Evolutionary conservation across 2,888 invertebrate species (phyloP).

Genomic region (Doris montereyensis): DNA sequence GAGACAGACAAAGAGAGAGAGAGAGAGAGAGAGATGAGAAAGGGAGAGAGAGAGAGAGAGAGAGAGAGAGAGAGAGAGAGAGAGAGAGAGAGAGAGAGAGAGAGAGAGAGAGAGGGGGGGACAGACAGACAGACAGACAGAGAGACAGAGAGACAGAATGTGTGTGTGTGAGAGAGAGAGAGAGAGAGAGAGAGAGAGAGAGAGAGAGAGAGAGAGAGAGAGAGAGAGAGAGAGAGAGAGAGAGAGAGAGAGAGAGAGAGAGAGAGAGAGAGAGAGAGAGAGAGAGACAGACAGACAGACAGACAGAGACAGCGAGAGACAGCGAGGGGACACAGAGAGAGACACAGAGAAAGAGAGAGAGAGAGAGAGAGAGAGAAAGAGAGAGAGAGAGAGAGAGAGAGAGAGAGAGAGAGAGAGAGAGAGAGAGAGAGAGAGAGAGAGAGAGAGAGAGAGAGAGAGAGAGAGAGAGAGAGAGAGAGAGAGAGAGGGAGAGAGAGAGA

Average conservation of each 20-base stretch:
- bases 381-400: neutral
- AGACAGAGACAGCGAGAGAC: neutral
- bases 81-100: slow-evolving; percentile 15
- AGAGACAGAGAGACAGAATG: neutral
- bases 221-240: neutral
- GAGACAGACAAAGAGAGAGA: slow-evolving; percentile 6
- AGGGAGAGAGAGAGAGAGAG: neutral
- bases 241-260: neutral
- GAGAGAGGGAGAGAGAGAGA: slow-evolving; percentile 12
- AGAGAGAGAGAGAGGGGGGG: slow-evolving; percentile 11
- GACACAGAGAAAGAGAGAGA: neutral
- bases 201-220: neutral
- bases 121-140: neutral
- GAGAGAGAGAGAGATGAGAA: slow-evolving; percentile 21
- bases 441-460: neutral
- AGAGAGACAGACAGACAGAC: neutral
- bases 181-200: neutral
- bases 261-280: neutral
- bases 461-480: slow-evolving; percentile 6
- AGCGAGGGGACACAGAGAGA: neutral
- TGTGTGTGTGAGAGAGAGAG: neutral
- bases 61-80: neutral
- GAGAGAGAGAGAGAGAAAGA: neutral
- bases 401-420: slow-evolving; percentile 8
- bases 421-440: slow-evolving; percentile 9